Evolutionary conservation across 2,888 invertebrate genomes (phyloP).

Genomic region (Conchocele bisecta): DNA sequence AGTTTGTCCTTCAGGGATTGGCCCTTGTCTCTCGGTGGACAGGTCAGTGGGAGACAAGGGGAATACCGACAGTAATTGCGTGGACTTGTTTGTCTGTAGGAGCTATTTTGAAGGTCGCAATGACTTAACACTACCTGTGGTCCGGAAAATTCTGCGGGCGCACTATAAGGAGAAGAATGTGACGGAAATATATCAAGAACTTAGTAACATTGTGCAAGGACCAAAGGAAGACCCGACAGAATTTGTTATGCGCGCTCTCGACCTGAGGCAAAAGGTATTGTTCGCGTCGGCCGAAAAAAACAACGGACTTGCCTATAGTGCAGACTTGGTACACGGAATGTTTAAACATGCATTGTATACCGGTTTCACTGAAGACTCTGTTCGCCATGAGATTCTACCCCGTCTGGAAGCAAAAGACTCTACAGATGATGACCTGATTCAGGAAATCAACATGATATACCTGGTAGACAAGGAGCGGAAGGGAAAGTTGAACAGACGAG

Average conservation of each 20-base stretch:
- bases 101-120: conserved; percentile 16
- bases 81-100: too few species aligned
- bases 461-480: conserved; percentile 11
- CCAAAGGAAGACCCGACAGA: conserved; percentile 17
- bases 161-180: conserved; percentile 30
- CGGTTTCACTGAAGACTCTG: conserved; percentile 7
- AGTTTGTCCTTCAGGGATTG: too few species aligned
- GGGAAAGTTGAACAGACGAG: conserved; percentile 1
- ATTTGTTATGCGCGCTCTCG: conserved; percentile 23
- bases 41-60: too few species aligned
- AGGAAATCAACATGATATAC: background rate
- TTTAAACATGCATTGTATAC: conserved; percentile 27
- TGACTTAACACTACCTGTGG: conserved; percentile 4
- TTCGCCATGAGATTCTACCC: conserved; percentile 11
- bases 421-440: conserved; percentile 2
- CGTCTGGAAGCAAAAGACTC: background rate
- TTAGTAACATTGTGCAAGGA: conserved; percentile 19
- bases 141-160: conserved; percentile 11
- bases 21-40: too few species aligned
- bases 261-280: conserved; percentile 22
- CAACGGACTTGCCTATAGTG: conserved; percentile 9
- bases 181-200: conserved; percentile 30
- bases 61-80: too few species aligned
- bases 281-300: conserved; percentile 16
- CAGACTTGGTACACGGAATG: conserved; percentile 6